These are phyloP conservation scores for Arctia plantaginis DNA, from an alignment of 2,888 invertebrate genomes.

Conservation along the genomic window DNA sequence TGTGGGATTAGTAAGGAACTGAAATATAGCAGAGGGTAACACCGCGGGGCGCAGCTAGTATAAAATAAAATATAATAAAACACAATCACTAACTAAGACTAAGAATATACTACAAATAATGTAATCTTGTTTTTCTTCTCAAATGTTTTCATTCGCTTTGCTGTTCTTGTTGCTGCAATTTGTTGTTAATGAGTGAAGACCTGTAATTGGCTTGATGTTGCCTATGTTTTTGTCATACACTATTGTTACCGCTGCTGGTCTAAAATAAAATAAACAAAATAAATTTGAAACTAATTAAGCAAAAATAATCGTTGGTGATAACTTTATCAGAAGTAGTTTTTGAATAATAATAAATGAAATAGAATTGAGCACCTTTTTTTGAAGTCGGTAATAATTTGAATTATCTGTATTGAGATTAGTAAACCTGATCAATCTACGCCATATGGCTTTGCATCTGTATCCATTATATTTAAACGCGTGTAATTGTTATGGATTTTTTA, in stretches of 20 bases:
- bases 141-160: too few species aligned
- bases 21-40: background rate
- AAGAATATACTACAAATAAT: background rate
- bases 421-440: background rate
- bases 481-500: background rate
- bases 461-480: background rate
- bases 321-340: background rate
- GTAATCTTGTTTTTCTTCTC: too few species aligned
- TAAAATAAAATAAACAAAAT: too few species aligned
- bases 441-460: background rate
- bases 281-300: background rate
- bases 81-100: background rate
- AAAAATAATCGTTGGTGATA: background rate
- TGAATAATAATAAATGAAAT: background rate
- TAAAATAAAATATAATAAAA: background rate
- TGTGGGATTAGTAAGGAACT: background rate
- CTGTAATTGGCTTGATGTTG: too few species aligned
- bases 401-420: background rate
- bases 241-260: too few species aligned
- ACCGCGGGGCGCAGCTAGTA: background rate
- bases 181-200: too few species aligned
- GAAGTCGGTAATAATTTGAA: background rate
- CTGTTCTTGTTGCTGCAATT: too few species aligned
- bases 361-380: background rate
- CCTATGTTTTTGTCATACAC: too few species aligned